phyloP scores from a whole-genome alignment of 2,888 invertebrate genomes.

The Drosophila mimica region DNA sequence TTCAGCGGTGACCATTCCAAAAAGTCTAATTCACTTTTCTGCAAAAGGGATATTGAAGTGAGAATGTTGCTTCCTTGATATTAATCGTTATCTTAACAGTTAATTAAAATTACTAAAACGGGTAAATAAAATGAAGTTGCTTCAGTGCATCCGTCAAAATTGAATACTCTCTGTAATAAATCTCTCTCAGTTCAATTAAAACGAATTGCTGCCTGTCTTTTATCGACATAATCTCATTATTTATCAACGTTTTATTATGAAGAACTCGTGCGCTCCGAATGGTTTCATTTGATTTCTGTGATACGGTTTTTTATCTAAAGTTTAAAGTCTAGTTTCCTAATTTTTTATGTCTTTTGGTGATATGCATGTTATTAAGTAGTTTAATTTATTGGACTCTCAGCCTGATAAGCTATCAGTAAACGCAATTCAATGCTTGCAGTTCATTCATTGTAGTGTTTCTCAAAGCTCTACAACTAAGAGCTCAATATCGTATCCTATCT shows the following conservation, averaged over 20 bases:
- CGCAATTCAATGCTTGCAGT: neutral
- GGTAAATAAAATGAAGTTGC: neutral
- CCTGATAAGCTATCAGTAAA: slow-evolving; percentile 26
- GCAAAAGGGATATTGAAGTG: neutral
- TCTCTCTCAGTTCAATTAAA: neutral
- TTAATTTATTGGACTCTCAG: slow-evolving; percentile 6
- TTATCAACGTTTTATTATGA: neutral
- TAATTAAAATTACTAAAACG: neutral
- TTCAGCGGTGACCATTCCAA: slow-evolving; percentile 84
- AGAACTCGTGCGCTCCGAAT: neutral
- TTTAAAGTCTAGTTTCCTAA: neutral
- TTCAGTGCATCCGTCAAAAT: neutral
- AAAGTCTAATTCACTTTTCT: slow-evolving; percentile 85
- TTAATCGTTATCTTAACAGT: neutral
- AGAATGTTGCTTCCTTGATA: too few relatives aligned
- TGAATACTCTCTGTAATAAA: neutral
- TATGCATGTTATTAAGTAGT: slow-evolving; percentile 16
- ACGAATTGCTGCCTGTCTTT: neutral
- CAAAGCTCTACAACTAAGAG: neutral
- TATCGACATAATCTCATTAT: neutral
- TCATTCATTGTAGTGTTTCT: slow-evolving; percentile 11
- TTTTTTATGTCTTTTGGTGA: neutral
- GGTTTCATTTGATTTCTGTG: neutral
- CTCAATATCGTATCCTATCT: neutral
- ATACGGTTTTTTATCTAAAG: neutral